Evolutionary conservation across 2,113 vertebrate species (phyloP).

Genomic region (Limnothrissa miodon): DNA sequence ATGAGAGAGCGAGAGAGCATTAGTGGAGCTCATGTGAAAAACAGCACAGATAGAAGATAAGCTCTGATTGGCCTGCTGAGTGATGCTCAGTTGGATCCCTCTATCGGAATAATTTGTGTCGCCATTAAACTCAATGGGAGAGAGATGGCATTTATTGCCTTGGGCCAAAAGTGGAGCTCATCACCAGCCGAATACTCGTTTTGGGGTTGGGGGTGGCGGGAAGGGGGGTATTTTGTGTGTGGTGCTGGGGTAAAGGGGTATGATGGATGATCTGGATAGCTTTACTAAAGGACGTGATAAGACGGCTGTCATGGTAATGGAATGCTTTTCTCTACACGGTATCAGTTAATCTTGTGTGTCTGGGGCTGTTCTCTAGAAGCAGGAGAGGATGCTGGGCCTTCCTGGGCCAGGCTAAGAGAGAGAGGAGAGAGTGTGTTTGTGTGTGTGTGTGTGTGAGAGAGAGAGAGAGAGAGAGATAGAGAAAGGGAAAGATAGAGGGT

Average conservation of each 20-base stretch:
- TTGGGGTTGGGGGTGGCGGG: not conserved
- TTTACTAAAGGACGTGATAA: conserved; percentile 15
- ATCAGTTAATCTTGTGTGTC: not conserved
- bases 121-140: conserved; percentile 1
- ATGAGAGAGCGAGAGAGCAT: not conserved
- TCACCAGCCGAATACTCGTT: not conserved
- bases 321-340: not conserved
- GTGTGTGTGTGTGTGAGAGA: too few relatives aligned
- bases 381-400: not conserved
- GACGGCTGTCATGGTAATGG: conserved; percentile 7
- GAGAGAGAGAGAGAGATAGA: not conserved
- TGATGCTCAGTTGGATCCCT: not conserved
- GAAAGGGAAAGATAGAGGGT: not conserved
- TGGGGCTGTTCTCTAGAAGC: not conserved
- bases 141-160: not conserved
- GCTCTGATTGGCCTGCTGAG: not conserved
- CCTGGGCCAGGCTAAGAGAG: not conserved
- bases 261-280: conserved; percentile 15
- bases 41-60: conserved; percentile 3
- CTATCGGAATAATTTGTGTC: conserved; percentile 12
- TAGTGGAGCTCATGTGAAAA: conserved; percentile 13
- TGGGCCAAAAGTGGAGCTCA: conserved; percentile 10
- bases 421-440: too few relatives aligned
- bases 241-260: not conserved
- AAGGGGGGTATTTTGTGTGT: not conserved